Evolutionary conservation across 1,140 invertebrate genomes (phyloP).

Genomic region (Drosophila ercepeae): DNA sequence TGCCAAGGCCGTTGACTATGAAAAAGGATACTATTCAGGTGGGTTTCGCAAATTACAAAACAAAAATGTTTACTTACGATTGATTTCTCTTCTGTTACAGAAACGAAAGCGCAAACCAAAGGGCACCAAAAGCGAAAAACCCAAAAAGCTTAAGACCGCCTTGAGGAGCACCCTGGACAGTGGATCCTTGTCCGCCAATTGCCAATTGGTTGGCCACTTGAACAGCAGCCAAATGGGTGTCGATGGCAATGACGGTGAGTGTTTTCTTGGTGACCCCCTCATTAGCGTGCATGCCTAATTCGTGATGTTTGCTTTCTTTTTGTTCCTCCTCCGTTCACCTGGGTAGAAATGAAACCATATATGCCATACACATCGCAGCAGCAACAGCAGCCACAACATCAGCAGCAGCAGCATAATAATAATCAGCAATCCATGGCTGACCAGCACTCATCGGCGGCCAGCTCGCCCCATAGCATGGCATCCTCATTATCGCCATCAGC

Average conservation of each 20-base stretch:
- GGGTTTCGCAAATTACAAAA: constrained; percentile 15
- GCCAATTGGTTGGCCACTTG: constrained; percentile 35
- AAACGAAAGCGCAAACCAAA: constrained; percentile 96
- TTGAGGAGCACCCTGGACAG: constrained; percentile 24
- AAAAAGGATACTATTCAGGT: constrained; percentile 97
- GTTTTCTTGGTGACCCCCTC: neutral
- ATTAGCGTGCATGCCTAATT: constrained; percentile 69
- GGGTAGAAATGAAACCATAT: constrained; percentile 51
- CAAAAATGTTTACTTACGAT: constrained; percentile 50
- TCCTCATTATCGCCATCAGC: constrained; percentile 69
- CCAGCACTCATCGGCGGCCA: constrained; percentile 63
- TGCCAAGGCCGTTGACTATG: constrained; percentile 95
- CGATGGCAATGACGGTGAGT: constrained; percentile 64
- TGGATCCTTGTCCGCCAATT: constrained; percentile 21
- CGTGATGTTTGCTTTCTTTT: constrained; percentile 73
- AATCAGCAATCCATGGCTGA: constrained; percentile 46
- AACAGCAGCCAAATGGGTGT: constrained; percentile 34
- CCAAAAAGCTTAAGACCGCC: constrained; percentile 51
- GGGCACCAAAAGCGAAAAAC: constrained; percentile 83
- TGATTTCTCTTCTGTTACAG: constrained; percentile 82
- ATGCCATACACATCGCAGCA: constrained; percentile 68
- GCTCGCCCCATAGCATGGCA: constrained; percentile 69
- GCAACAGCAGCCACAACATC: constrained; percentile 42
- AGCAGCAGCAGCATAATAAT: constrained; percentile 34
- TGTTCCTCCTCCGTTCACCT: constrained; percentile 28